Evolutionary conservation across 1,140 invertebrate genomes (phyloP).

Genomic region (Rhyacophila brunnea): DNA sequence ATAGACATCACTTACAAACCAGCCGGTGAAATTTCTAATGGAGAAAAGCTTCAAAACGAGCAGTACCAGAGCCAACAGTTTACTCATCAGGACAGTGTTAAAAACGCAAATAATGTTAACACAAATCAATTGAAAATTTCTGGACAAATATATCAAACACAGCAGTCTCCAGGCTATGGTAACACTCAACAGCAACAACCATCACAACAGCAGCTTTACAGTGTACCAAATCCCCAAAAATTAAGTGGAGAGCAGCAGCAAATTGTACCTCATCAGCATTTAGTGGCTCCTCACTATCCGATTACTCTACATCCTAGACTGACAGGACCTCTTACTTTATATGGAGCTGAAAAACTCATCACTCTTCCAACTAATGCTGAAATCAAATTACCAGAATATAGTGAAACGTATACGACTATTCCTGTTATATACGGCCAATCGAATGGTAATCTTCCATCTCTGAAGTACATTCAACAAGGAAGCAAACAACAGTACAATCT

Average conservation of each 20-base stretch:
- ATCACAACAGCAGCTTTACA: background rate
- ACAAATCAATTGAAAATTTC: slow-evolving; percentile 4
- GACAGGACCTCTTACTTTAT: slow-evolving; percentile 3
- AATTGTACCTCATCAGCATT: slow-evolving; percentile 11
- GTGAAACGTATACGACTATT: slow-evolving; percentile 12
- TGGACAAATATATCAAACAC: slow-evolving; percentile 3
- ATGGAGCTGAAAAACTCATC: slow-evolving; percentile 22
- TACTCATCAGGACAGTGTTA: background rate
- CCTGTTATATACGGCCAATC: slow-evolving; percentile 27
- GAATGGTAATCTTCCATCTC: slow-evolving; percentile 6
- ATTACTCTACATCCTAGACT: slow-evolving; percentile 13
- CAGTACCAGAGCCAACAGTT: slow-evolving; percentile 4
- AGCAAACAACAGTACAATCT: slow-evolving; percentile 11
- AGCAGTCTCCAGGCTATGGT: background rate
- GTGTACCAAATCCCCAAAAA: background rate
- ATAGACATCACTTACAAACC: slow-evolving; percentile 26
- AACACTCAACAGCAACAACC: background rate
- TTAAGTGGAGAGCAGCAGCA: slow-evolving; percentile 2
- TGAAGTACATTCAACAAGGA: slow-evolving; percentile 16
- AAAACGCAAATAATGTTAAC: slow-evolving; percentile 6
- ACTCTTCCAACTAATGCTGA: slow-evolving; percentile 8
- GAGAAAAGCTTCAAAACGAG: background rate
- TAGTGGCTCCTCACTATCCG: slow-evolving; percentile 17
- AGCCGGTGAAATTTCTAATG: background rate
- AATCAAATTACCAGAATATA: slow-evolving; percentile 22